Conservation (phyloP, 2,797 vertebrate genomes). For the Spatula clypeata region DNA sequence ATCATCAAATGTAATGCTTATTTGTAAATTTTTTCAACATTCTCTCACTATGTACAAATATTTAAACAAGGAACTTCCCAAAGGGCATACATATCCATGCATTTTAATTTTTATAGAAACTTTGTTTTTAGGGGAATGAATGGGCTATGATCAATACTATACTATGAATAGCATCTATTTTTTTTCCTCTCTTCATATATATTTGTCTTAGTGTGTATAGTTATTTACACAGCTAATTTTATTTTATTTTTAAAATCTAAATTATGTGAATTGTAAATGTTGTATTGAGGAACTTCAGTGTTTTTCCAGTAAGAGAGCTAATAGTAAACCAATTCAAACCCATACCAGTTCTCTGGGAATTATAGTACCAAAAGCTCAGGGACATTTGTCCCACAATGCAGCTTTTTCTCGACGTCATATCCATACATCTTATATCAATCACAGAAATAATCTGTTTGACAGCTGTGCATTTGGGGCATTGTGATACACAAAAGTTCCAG, state of each 20-base stretch:
- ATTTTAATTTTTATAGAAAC: slow-evolving; percentile 4
- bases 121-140: background rate
- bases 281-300: background rate
- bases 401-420: slow-evolving; percentile 51
- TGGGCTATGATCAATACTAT: background rate
- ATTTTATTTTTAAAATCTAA: background rate
- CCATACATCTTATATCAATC: slow-evolving; percentile 63
- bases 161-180: background rate
- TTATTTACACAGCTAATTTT: background rate
- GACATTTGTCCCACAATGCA: slow-evolving; percentile 56
- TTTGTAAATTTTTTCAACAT: background rate
- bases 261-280: background rate
- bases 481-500: slow-evolving; percentile 54
- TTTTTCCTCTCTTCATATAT: background rate
- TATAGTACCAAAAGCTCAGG: slow-evolving; percentile 41
- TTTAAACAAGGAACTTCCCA: slow-evolving; percentile 9
- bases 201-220: background rate
- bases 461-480: slow-evolving; percentile 58
- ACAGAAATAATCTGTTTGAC: slow-evolving; percentile 75
- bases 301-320: background rate
- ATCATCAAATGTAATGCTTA: background rate
- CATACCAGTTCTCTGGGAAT: slow-evolving; percentile 41
- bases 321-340: background rate
- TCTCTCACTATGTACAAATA: background rate
- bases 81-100: background rate